Evolutionary conservation across 2,797 vertebrate species (phyloP).

Genomic region (Hemitrygon akajei): DNA sequence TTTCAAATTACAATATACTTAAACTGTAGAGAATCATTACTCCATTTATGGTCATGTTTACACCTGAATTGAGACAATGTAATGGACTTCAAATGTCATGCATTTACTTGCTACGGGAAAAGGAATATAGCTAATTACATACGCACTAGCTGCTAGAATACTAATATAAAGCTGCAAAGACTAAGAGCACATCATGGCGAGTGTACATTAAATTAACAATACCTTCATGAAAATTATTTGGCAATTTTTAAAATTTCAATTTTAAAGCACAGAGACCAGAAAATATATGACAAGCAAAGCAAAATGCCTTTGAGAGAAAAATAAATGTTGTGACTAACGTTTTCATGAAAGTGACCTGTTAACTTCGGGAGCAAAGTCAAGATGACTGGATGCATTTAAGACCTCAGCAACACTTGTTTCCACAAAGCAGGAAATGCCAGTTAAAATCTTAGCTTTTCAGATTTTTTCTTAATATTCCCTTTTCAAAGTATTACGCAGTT

Average conservation of each 20-base stretch:
- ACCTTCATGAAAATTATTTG: constrained; percentile 1
- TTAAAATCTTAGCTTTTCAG: background rate
- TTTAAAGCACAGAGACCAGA: background rate
- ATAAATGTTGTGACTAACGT: background rate
- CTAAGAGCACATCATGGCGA: background rate
- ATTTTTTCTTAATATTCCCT: constrained; percentile 24
- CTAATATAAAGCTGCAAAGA: constrained; percentile 3
- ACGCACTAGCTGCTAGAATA: constrained; percentile 16
- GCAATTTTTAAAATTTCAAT: background rate
- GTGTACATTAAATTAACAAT: constrained; percentile 11
- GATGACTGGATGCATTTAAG: background rate
- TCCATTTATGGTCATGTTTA: constrained; percentile 12
- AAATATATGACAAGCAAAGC: constrained; percentile 15
- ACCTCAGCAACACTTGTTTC: constrained; percentile 7
- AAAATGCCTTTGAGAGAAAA: background rate
- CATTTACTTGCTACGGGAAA: constrained; percentile 14
- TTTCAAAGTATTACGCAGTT: constrained; percentile 30
- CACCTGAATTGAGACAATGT: background rate
- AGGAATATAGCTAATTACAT: constrained; percentile 20
- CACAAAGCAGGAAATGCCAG: background rate
- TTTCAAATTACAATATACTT: constrained; percentile 21
- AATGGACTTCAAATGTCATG: constrained; percentile 15
- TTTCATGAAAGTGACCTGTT: background rate
- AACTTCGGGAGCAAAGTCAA: background rate
- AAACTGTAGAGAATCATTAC: background rate